Evolutionary conservation across 1,140 invertebrate genomes (phyloP).

Genomic region (Pogonognathellus flavescens): DNA sequence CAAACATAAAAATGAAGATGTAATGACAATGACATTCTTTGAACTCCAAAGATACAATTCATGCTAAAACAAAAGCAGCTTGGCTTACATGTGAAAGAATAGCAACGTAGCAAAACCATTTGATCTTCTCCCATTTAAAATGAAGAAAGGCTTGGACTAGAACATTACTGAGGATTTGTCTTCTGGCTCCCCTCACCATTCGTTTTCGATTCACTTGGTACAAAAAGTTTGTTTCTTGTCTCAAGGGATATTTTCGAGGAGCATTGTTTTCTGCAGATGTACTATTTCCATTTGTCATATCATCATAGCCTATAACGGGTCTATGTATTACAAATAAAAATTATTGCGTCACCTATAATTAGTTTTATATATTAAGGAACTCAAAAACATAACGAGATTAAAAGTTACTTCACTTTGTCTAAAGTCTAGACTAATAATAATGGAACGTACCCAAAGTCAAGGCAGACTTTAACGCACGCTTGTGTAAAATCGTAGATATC

Average conservation of each 20-base stretch:
- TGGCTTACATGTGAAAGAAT: constrained; percentile 51
- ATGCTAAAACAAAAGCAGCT: not conserved
- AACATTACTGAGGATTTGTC: constrained; percentile 55
- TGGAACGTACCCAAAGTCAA: constrained; percentile 51
- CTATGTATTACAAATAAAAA: too few species aligned
- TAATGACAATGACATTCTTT: not conserved
- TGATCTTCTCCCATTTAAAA: constrained; percentile 61
- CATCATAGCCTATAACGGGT: constrained; percentile 6
- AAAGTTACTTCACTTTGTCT: too few species aligned
- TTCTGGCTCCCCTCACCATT: constrained; percentile 23
- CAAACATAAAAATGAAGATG: too few species aligned
- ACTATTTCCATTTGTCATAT: not conserved
- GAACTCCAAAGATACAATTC: not conserved
- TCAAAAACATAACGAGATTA: too few species aligned
- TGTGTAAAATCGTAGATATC: constrained; percentile 53
- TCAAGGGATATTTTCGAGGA: not conserved
- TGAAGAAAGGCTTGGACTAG: constrained; percentile 57
- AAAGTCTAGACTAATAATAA: not conserved
- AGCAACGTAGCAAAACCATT: constrained; percentile 58
- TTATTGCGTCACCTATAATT: too few species aligned
- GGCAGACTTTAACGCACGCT: constrained; percentile 44
- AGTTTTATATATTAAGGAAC: too few species aligned
- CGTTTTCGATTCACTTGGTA: constrained; percentile 54
- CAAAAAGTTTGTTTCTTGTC: constrained; percentile 53
- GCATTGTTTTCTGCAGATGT: not conserved